Percentiles rank a stretch among this genome's conserved stretches.
Evolutionary conservation across 2,888 invertebrate species (phyloP).

Genomic region (Periphyllus acericola): DNA sequence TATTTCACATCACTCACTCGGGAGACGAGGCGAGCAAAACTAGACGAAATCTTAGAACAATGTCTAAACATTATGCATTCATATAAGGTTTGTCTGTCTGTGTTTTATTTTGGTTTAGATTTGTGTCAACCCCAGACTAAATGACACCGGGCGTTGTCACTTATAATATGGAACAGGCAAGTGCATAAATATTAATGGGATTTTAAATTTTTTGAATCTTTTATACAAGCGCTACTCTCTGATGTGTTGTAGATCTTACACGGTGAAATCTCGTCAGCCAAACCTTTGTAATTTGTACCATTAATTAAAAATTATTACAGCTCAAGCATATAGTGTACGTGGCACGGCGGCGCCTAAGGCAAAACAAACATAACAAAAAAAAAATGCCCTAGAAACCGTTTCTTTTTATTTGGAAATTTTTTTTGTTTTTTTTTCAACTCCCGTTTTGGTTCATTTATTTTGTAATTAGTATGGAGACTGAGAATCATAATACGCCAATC

Average conservation of each 20-base stretch:
- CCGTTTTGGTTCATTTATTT: slow-evolving; percentile 16
- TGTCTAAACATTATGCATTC: no score
- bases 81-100: no score
- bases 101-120: no score
- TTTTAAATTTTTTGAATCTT: neutral
- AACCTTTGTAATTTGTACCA: slow-evolving; percentile 13
- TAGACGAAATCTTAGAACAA: no score
- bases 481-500: slow-evolving; percentile 50
- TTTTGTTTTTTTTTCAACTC: neutral
- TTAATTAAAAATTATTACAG: slow-evolving; percentile 37
- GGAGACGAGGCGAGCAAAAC: no score
- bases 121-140: no score
- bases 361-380: neutral
- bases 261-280: neutral
- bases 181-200: slow-evolving; percentile 6
- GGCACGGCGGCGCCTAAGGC: no score
- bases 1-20: no score
- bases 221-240: neutral
- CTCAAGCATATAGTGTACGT: neutral
- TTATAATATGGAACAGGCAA: neutral
- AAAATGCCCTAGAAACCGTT: neutral
- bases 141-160: no score
- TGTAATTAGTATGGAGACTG: slow-evolving; percentile 20
- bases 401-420: neutral
- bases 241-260: neutral